Conservation (phyloP, 2,113 vertebrate genomes). For the Nothoprocta pentlandii region DNA sequence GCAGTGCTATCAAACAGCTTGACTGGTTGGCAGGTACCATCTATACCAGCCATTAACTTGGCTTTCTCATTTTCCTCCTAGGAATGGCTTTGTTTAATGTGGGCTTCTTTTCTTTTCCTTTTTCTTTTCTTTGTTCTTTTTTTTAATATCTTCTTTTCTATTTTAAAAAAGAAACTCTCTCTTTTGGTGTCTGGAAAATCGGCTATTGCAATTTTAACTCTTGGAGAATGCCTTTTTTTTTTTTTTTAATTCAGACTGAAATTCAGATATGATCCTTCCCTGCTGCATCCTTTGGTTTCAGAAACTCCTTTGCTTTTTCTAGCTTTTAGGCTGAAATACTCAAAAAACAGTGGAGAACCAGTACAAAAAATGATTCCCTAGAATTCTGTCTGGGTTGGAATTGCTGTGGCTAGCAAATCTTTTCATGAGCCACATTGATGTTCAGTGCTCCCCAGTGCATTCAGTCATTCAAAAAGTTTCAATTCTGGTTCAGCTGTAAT, state of each 20-base stretch:
- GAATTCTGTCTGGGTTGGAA: not conserved
- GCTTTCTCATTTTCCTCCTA: not conserved
- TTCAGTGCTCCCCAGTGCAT: not conserved
- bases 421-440: not conserved
- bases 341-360: not conserved
- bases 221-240: not conserved
- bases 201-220: not conserved
- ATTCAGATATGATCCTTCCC: not conserved
- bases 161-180: not conserved
- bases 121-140: fast-evolving
- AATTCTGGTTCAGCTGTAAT: not conserved
- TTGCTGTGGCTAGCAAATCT: not conserved
- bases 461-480: not conserved
- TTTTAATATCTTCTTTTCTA: no score
- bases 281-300: not conserved
- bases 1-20: not conserved
- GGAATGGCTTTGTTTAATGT: not conserved
- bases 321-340: not conserved
- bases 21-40: not conserved
- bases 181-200: not conserved
- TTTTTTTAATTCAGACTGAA: not conserved
- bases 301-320: not conserved
- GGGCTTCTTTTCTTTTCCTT: not conserved
- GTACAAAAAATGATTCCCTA: not conserved
- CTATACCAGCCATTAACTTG: not conserved